Conservation (phyloP, 2,797 vertebrate species). For the Sternarchorhynchus goeldii region DNA sequence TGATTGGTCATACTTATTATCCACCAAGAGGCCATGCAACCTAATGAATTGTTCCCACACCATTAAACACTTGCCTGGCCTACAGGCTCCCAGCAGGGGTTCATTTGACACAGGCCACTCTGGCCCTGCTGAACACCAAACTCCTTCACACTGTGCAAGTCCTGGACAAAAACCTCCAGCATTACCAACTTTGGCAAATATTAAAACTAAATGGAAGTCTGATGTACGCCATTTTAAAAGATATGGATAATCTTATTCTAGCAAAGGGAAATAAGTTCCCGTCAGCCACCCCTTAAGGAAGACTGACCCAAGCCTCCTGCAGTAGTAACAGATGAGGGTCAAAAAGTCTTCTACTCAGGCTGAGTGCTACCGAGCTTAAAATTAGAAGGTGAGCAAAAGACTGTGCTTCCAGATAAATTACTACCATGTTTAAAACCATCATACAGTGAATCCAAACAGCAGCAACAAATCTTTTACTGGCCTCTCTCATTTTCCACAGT, state of each 20-base stretch:
- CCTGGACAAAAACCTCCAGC: neutral
- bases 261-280: no score
- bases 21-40: slow-evolving; percentile 59
- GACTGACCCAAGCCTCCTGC: no score
- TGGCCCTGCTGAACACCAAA: slow-evolving; percentile 17
- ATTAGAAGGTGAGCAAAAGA: neutral
- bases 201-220: neutral
- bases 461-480: neutral
- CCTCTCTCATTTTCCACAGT: neutral
- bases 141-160: neutral
- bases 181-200: slow-evolving; percentile 24
- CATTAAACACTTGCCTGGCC: slow-evolving; percentile 59
- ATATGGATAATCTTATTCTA: no score
- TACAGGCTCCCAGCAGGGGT: slow-evolving; percentile 42
- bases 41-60: slow-evolving; percentile 54
- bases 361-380: neutral
- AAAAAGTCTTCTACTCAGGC: neutral
- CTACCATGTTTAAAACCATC: neutral
- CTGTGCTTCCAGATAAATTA: neutral
- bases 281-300: no score
- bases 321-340: no score
- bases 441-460: neutral
- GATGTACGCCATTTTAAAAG: no score
- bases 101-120: neutral
- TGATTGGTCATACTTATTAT: slow-evolving; percentile 60